phyloP scores from a whole-genome alignment of 1,140 invertebrate species.

The Ephestia elutella region DNA sequence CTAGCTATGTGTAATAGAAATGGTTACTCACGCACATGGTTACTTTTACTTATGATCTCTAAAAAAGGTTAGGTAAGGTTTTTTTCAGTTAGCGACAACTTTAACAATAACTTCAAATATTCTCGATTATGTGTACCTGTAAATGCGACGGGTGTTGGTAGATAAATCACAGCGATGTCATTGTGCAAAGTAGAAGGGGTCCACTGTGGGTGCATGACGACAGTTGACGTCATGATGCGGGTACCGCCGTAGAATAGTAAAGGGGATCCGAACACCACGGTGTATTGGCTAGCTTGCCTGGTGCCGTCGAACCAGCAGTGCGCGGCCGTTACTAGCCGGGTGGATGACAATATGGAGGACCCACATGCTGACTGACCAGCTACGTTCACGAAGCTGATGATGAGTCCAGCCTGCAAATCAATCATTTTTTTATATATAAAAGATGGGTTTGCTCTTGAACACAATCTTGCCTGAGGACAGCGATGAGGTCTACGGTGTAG shows the following conservation, averaged over 20 bases:
- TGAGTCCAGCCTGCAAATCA: constrained; percentile 33
- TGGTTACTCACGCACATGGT: too few relatives aligned
- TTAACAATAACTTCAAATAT: too few relatives aligned
- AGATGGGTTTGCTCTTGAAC: too few relatives aligned
- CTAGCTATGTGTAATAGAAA: too few relatives aligned
- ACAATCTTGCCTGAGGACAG: too few relatives aligned
- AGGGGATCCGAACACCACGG: constrained; percentile 33
- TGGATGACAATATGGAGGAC: constrained; percentile 24
- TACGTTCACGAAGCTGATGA: constrained; percentile 27
- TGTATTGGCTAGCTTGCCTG: constrained; percentile 25
- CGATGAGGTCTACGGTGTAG: too few relatives aligned
- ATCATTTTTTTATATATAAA: neutral
- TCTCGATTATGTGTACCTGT: constrained; percentile 20
- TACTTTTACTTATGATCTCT: too few relatives aligned
- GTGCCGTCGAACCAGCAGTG: constrained; percentile 36
- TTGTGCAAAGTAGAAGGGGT: constrained; percentile 29
- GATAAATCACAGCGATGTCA: constrained; percentile 59
- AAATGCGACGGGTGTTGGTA: constrained; percentile 43
- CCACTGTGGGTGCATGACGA: constrained; percentile 37
- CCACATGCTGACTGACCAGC: constrained; percentile 32
- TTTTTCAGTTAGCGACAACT: too few relatives aligned
- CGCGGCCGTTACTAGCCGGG: constrained; percentile 36
- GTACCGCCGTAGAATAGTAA: constrained; percentile 34
- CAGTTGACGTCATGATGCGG: constrained; percentile 21
- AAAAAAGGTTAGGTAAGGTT: too few relatives aligned